Conservation (phyloP, 2,888 invertebrate species). For the Sphaeridia pumilis region DNA sequence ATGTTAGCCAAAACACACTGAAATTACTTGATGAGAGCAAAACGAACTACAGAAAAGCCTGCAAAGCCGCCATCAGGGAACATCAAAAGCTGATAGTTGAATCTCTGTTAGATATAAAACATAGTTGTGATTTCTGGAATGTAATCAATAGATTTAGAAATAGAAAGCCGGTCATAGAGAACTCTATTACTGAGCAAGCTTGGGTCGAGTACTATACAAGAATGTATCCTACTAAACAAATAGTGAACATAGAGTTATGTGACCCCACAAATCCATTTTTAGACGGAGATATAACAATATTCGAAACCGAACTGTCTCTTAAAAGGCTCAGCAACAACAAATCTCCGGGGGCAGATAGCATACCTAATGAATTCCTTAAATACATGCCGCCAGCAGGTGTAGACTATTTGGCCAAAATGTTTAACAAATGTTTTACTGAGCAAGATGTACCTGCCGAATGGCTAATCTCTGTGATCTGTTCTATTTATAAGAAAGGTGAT, state of each 20-base stretch:
- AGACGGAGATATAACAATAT: not conserved
- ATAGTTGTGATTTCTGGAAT: not conserved
- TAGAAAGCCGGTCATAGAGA: not conserved
- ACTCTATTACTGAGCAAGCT: not conserved
- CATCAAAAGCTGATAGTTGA: not conserved
- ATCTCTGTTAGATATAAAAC: no score
- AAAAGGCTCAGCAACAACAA: not conserved
- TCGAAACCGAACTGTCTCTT: not conserved
- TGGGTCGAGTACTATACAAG: not conserved
- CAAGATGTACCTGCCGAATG: not conserved
- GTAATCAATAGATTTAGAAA: not conserved
- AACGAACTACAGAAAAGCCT: no score
- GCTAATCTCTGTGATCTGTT: not conserved
- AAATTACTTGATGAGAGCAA: no score
- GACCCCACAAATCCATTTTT: not conserved
- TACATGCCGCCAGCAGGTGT: not conserved
- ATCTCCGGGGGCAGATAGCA: not conserved
- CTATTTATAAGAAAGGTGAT: not conserved
- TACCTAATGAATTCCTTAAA: not conserved
- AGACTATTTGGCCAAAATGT: not conserved
- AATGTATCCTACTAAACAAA: not conserved
- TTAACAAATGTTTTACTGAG: not conserved
- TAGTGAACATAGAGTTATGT: not conserved
- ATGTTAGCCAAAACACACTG: no score
- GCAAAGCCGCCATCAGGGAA: no score